A percentile compares a stretch with the other conserved stretches of the same genome.
Evolutionary conservation across 2,888 invertebrate genomes (phyloP).

Genomic region (Alentia gelatinosa): DNA sequence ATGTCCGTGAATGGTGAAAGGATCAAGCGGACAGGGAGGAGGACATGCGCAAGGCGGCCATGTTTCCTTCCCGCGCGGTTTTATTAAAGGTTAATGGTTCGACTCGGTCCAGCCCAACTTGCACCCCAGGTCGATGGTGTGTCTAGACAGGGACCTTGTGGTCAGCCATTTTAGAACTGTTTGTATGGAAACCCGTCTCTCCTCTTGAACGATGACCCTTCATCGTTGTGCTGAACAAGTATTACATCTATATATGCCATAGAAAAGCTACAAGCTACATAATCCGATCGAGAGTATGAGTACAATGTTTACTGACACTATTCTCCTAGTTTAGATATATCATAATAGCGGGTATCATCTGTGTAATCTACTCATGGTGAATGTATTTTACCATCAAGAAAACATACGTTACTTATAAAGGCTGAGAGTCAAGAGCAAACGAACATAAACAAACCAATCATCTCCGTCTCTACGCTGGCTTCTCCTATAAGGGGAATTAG

Average conservation of each 20-base stretch:
- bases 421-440: not conserved
- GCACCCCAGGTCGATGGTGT: not conserved
- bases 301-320: too few species aligned
- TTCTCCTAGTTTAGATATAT: too few species aligned
- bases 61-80: not conserved
- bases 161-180: not conserved
- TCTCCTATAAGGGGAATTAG: not conserved
- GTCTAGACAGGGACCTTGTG: not conserved
- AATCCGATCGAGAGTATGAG: too few species aligned
- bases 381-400: not conserved
- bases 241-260: too few species aligned
- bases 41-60: not conserved
- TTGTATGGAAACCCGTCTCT: too few species aligned
- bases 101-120: not conserved
- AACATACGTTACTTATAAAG: not conserved
- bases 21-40: slow-evolving; percentile 15
- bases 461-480: not conserved
- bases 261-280: too few species aligned
- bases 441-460: not conserved
- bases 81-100: slow-evolving; percentile 40
- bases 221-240: too few species aligned
- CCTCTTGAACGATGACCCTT: too few species aligned
- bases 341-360: too few species aligned
- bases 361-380: too few species aligned
- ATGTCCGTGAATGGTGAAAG: slow-evolving; percentile 3